A percentile compares a stretch with the other conserved stretches of the same genome.
Conservation (phyloP, 2,113 vertebrate genomes). For the Peucedramus taeniatus region DNA sequence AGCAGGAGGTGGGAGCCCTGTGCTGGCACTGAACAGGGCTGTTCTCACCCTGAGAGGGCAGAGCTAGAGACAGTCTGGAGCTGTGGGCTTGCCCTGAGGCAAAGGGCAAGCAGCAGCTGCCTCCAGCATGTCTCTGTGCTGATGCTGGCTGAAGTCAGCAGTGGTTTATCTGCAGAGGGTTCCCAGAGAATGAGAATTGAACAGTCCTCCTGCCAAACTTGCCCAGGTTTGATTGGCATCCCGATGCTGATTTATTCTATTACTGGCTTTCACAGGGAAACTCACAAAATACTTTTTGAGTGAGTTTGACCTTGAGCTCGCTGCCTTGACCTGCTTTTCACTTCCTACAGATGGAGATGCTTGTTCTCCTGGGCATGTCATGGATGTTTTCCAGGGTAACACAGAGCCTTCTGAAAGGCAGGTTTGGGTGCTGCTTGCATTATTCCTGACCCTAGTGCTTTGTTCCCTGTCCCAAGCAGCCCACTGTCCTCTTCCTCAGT, state of each 20-base stretch:
- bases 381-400: constrained; percentile 37
- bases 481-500: background rate
- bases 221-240: constrained; percentile 8
- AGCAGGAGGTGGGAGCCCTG: constrained; percentile 3
- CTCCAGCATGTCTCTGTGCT: background rate
- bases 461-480: constrained; percentile 12
- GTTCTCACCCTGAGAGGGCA: background rate
- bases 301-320: constrained; percentile 60
- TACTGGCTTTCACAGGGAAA: constrained; percentile 21
- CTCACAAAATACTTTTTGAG: constrained; percentile 16
- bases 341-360: constrained; percentile 68
- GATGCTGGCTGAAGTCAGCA: background rate
- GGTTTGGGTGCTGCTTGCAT: constrained; percentile 54
- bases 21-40: background rate
- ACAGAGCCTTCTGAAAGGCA: constrained; percentile 62
- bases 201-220: background rate
- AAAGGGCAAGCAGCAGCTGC: background rate
- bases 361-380: constrained; percentile 65
- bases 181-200: background rate
- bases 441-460: constrained; percentile 43
- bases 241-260: background rate
- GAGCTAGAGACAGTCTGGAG: background rate
- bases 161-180: background rate
- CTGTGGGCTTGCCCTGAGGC: background rate
- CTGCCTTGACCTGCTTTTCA: constrained; percentile 64